These are phyloP conservation scores for Dunckerocampus dactyliophorus DNA, from an alignment of 2,113 vertebrate genomes.

Conservation along the genomic window DNA sequence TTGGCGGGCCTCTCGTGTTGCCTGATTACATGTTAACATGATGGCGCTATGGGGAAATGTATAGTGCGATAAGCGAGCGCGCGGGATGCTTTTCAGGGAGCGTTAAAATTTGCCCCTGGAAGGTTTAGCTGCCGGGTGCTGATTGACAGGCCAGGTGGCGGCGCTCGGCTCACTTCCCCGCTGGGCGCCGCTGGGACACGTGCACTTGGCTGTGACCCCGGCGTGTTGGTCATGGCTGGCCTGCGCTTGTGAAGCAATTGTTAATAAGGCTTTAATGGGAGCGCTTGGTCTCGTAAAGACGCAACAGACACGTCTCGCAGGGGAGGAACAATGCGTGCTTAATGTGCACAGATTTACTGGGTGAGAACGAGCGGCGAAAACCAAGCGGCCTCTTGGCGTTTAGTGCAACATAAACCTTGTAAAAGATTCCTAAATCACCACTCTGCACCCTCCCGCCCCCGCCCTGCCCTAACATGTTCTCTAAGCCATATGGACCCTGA, in stretches of 20 bases:
- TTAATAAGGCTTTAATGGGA: background rate
- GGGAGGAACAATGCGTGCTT: background rate
- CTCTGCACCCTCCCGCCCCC: too few relatives aligned
- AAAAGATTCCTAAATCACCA: slow-evolving; percentile 42
- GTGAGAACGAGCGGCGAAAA: slow-evolving; percentile 40
- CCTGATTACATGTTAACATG: slow-evolving; percentile 40
- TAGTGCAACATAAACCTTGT: slow-evolving; percentile 41
- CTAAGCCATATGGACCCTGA: slow-evolving; percentile 15
- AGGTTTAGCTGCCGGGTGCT: slow-evolving; percentile 9
- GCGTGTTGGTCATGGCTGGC: too few relatives aligned
- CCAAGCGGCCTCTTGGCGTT: slow-evolving; percentile 2
- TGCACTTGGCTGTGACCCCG: too few relatives aligned
- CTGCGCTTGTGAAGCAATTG: background rate
- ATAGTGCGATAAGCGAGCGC: slow-evolving; percentile 7
- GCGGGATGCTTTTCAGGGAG: slow-evolving; percentile 9
- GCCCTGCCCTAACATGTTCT: slow-evolving; percentile 14
- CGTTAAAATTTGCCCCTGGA: background rate
- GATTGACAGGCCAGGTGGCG: slow-evolving; percentile 46
- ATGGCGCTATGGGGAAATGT: slow-evolving; percentile 13
- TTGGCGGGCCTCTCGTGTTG: slow-evolving; percentile 17
- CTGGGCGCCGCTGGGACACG: too few relatives aligned
- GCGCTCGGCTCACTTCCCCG: slow-evolving; percentile 3
- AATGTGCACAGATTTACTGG: slow-evolving; percentile 35
- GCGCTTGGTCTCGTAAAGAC: background rate
- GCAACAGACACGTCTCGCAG: too few relatives aligned